phyloP scores from a whole-genome alignment of 2,888 invertebrate genomes.

The Synergus itoensis region DNA sequence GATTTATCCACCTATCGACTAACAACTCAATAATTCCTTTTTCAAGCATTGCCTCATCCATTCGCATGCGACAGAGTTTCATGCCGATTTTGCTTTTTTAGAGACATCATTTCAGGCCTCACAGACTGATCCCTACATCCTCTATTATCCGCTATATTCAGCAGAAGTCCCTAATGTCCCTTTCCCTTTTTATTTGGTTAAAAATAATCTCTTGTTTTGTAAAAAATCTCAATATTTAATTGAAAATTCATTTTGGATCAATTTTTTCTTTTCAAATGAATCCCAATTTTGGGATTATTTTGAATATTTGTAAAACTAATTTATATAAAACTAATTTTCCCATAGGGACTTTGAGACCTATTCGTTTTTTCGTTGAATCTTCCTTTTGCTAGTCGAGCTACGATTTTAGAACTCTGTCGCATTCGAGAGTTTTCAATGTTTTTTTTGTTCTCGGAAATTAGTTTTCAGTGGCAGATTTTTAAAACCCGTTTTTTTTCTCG shows the following conservation, averaged over 20 bases:
- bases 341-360: neutral
- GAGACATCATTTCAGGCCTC: neutral
- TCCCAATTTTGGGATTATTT: no score
- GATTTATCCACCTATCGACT: conserved; percentile 54
- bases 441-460: neutral
- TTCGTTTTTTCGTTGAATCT: neutral
- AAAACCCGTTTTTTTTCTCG: conserved; percentile 35
- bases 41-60: conserved; percentile 31
- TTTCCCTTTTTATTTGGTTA: no score
- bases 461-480: neutral
- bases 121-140: no score
- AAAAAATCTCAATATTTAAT: no score
- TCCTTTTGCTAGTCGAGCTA: neutral
- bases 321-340: no score
- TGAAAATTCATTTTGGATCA: no score
- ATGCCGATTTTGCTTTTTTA: neutral
- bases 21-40: conserved; percentile 49
- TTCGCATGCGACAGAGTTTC: conserved; percentile 42
- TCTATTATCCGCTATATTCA: no score
- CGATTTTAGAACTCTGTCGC: conserved; percentile 28
- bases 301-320: no score
- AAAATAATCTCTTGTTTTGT: no score
- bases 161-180: no score
- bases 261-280: no score
- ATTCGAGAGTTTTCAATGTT: conserved; percentile 33